Conservation (phyloP, 2,797 vertebrate species). For the Lateolabrax maculatus region DNA sequence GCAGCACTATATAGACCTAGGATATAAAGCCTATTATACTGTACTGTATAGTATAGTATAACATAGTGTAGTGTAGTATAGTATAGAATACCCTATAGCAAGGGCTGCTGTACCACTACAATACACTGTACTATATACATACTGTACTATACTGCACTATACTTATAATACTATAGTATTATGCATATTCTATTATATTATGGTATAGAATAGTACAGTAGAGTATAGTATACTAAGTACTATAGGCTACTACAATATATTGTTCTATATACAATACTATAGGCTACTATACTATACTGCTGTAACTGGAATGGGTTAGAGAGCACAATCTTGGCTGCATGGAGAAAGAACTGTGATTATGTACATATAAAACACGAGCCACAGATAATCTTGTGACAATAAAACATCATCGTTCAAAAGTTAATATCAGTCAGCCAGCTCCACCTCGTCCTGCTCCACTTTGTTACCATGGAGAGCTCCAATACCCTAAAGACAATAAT, state of each 20-base stretch:
- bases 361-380: constrained; percentile 22
- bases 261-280: not conserved
- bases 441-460: constrained; percentile 67
- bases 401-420: constrained; percentile 61
- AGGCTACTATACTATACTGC: not conserved
- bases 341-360: constrained; percentile 11
- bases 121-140: not conserved
- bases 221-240: not conserved
- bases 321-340: not conserved
- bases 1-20: no score
- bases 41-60: not conserved
- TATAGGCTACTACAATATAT: no score
- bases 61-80: not conserved
- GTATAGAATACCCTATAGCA: not conserved
- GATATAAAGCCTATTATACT: no score
- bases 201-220: not conserved
- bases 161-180: not conserved
- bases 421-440: constrained; percentile 58
- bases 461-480: constrained; percentile 80
- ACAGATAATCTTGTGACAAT: constrained; percentile 25
- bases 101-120: not conserved
- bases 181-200: not conserved
- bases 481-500: constrained; percentile 79
- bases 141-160: no score
- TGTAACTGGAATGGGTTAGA: not conserved